phyloP scores from a whole-genome alignment of 2,797 vertebrate species.

The Gephyroberyx darwinii region DNA sequence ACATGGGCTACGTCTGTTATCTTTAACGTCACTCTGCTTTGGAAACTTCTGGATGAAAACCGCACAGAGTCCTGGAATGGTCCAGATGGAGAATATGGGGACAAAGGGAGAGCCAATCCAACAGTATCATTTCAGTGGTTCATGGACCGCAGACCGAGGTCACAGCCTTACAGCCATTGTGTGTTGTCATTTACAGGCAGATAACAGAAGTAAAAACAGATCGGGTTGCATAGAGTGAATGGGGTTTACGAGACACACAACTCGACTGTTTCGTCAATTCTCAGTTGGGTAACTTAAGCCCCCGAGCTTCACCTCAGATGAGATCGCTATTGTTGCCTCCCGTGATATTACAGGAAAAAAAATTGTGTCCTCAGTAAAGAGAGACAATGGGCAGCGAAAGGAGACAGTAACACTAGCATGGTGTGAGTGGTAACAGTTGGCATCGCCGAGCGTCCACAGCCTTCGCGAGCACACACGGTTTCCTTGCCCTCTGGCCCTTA shows the following conservation, averaged over 20 bases:
- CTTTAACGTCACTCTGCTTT: conserved; percentile 61
- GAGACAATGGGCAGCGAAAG: conserved; percentile 53
- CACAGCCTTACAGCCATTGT: conserved; percentile 63
- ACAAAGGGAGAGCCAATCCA: conserved; percentile 55
- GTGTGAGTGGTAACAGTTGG: conserved; percentile 65
- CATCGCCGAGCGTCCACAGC: conserved; percentile 44
- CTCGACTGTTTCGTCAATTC: conserved; percentile 55
- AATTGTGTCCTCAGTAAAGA: conserved; percentile 43
- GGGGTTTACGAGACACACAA: conserved; percentile 45
- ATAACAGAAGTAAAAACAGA: conserved; percentile 65
- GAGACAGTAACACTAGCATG: conserved; percentile 66
- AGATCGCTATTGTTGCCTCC: conserved; percentile 65
- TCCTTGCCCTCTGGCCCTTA: conserved; percentile 55
- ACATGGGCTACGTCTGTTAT: conserved; percentile 58
- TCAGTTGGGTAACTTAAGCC: conserved; percentile 69
- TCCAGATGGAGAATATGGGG: conserved; percentile 49
- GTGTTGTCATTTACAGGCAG: conserved; percentile 43
- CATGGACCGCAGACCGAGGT: conserved; percentile 55
- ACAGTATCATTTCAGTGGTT: conserved; percentile 56
- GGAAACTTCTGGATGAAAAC: conserved; percentile 62
- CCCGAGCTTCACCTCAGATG: conserved; percentile 55
- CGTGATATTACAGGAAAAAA: conserved; percentile 60
- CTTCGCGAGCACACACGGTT: conserved; percentile 47
- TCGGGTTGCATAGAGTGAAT: conserved; percentile 51
- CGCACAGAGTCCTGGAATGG: conserved; percentile 36